A percentile compares a stretch with the other conserved stretches of the same genome.
These are phyloP conservation scores for Anguilla marmorata DNA, from an alignment of 2,797 vertebrate species.

Conservation along the genomic window DNA sequence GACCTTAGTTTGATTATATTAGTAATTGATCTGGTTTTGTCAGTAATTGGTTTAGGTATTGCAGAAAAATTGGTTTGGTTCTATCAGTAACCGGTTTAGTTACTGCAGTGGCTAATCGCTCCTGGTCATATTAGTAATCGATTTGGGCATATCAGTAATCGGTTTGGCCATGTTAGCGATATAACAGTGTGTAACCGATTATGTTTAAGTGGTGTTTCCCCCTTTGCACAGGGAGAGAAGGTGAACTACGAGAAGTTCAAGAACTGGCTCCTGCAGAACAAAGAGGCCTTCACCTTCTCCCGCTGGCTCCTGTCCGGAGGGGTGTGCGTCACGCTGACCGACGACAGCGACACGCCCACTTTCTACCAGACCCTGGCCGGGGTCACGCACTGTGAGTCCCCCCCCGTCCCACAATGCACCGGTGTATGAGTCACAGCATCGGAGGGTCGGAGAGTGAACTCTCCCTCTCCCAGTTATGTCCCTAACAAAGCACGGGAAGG, in stretches of 20 bases:
- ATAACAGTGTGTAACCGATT: background rate
- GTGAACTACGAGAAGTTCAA: conserved; percentile 97
- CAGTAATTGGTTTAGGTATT: background rate
- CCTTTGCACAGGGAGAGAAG: conserved; percentile 87
- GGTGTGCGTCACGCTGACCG: conserved; percentile 94
- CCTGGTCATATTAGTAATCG: background rate
- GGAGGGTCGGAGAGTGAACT: background rate
- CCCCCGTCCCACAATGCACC: conserved; percentile 3
- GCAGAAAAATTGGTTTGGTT: too few relatives aligned
- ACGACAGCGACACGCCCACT: conserved; percentile 97
- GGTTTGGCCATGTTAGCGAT: background rate
- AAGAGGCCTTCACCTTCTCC: conserved; percentile 95
- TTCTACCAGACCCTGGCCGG: conserved; percentile 99
- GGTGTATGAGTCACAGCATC: background rate
- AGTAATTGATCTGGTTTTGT: background rate
- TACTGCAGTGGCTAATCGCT: too few relatives aligned
- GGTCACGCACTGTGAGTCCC: conserved; percentile 94
- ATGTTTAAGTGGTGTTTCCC: conserved; percentile 40
- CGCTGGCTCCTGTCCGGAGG: conserved; percentile 95
- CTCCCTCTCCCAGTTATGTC: background rate
- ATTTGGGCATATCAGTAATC: background rate
- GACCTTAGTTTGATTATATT: background rate
- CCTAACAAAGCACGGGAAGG: conserved; percentile 86
- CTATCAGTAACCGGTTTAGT: too few relatives aligned
- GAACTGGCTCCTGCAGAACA: conserved; percentile 93